These are phyloP conservation scores for Ormyrus rosae DNA, from an alignment of 2,888 invertebrate species.

Conservation along the genomic window DNA sequence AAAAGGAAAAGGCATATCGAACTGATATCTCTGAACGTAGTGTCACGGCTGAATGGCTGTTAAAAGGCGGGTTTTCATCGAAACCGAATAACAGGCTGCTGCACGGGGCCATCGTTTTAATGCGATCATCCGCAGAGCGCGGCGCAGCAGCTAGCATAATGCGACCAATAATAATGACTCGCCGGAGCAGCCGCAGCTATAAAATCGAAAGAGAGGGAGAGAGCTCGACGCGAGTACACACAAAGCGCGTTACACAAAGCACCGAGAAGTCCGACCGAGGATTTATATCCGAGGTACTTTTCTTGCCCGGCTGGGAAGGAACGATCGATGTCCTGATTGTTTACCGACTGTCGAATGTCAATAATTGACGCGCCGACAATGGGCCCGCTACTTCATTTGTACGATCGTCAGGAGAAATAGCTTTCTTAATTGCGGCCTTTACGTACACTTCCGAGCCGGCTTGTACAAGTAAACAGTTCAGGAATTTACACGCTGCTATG, in stretches of 20 bases:
- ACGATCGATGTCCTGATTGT: no score
- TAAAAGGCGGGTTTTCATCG: neutral
- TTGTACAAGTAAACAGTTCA: no score
- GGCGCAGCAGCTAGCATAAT: conserved; percentile 5
- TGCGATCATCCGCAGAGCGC: conserved; percentile 31
- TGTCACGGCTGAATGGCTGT: neutral
- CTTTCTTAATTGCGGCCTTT: no score
- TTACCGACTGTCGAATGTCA: no score
- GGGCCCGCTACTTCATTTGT: no score
- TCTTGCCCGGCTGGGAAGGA: no score
- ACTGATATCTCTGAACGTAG: neutral
- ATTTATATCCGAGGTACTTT: no score
- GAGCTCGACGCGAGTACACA: neutral
- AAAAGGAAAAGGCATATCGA: neutral
- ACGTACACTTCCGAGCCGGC: no score
- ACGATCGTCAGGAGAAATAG: no score
- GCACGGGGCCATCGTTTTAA: conserved; percentile 20
- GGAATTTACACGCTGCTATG: no score
- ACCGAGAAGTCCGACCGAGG: neutral
- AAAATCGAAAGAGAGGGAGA: no score
- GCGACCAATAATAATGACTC: conserved; percentile 37
- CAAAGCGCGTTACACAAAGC: neutral
- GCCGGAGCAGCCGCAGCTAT: neutral
- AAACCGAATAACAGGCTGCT: neutral
- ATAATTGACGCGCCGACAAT: no score